Base-by-base conservation (phyloP, 2,888 invertebrate species). In the Pimpla rufipes region DNA sequence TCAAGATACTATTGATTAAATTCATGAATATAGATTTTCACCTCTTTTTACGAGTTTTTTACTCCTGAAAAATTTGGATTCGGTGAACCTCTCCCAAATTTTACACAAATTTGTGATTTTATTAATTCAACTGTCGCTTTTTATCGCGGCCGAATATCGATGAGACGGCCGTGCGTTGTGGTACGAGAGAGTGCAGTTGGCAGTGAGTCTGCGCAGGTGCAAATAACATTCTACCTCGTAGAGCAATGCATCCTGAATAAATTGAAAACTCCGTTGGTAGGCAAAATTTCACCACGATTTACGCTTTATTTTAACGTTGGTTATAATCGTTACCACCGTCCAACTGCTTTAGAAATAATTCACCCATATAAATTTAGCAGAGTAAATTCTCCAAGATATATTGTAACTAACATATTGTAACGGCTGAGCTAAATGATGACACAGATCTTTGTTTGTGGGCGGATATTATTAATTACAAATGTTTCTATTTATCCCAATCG, bases 71-170 rank as follows among this genome's bases (percentile, higher is more conserved):
- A n/a, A n/a, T n/a, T n/a, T n/a, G n/a, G n/a, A n/a, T n/a, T n/a
- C n/a, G n/a, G n/a, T n/a, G n/a, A n/a, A n/a, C 23, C 37, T 66
- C 68, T 47, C 47, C 29, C 57, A 11, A 55, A 71, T 81, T 71
- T 71, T 66, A 40, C 66, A 71, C 55, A 57, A 71, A 76, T 81
- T 81, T 66, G 76, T 71, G 81, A 81, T 76, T 76, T 81, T 76
- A 81, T 81, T 81, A 76, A 81, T 71, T 18, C 66, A 47, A 66
- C 64, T 50, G 35, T 64, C 64, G 55, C 66, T 76, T 76, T 68
- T 81, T 81, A 76, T 76, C 71, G 76, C 18, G 40, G 57, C 21
- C 35, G 81, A 81, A 81, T 81, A 81, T 81, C 71, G 76, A 81
- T 81, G 81, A 76, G 57, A 66, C 57, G 45, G 42, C 42, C 29